Evolutionary conservation across 2,888 invertebrate genomes (phyloP), one percentile per base, ranked within the genome.

Genomic region (Perithous albicinctus): DNA sequence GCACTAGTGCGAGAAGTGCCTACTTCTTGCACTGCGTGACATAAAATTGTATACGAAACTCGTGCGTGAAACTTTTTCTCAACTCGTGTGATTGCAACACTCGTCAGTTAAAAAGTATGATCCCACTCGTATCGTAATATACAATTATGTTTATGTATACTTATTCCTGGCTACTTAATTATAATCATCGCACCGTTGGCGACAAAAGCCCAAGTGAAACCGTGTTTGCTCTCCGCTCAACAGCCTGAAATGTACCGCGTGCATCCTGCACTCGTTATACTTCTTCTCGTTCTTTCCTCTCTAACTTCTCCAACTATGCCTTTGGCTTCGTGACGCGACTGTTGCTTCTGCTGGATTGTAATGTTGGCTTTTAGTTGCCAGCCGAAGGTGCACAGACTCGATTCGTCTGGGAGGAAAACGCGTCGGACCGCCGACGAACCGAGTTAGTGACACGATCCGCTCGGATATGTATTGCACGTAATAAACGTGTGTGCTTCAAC

Each of bases 401-500:
- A 59, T n/a, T 59, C 35, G 59, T 59, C 59, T 8, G 59, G 18
- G 35, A 32, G 18, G 35, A 32, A 51, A 73, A 35, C 32, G 38
- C n/a, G 41, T 41, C 70, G 41, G 59, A 64, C 41, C 70, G 48
- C 8, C 29, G n/a, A n/a, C n/a, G n/a, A n/a, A n/a, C n/a, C 20
- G 46, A 74, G 67, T 74, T 74, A 63, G 80, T 46, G 80, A 75
- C 75, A 72, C 77, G 72, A 77, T 74, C n/a, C 84, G 80, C 66
- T 80, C 75, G 70, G 20, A 78, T 76, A 83, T 83, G 80, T 84
- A 69, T 80, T 66, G 73, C 85, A 72, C 80, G 85, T 85, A 78
- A 67, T 48, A 56, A n/a, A 56, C 75, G 56, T 64, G 46, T 54
- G 69, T 38, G 54, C 56, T 54, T 54, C 63, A 46, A 64, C 70